phyloP scores from a whole-genome alignment of 2,888 invertebrate genomes.

The Aphodius sticticus region DNA sequence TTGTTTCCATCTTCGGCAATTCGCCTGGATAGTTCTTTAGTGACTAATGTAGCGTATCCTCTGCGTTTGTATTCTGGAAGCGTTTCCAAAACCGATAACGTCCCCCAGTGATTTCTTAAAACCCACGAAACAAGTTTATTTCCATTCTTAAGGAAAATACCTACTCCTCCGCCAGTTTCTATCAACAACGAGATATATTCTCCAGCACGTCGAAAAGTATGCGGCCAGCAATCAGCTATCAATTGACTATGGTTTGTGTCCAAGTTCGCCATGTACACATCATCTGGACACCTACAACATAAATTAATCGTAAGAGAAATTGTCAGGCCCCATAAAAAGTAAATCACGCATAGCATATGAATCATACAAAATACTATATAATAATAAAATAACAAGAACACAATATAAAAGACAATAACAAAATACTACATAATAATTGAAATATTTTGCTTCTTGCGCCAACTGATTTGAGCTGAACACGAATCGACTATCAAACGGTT shows the following conservation, averaged over 20 bases:
- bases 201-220: slow-evolving; percentile 43
- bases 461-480: no score
- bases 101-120: slow-evolving; percentile 32
- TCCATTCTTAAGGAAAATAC: slow-evolving; percentile 32
- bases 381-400: no score
- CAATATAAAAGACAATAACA: no score
- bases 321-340: no score
- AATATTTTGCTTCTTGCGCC: no score
- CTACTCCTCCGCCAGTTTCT: slow-evolving; percentile 30
- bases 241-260: slow-evolving; percentile 30
- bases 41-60: slow-evolving; percentile 31
- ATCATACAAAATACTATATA: no score
- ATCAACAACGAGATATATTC: slow-evolving; percentile 30
- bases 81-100: slow-evolving; percentile 31
- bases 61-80: slow-evolving; percentile 30
- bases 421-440: no score
- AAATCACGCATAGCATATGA: no score
- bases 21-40: slow-evolving; percentile 29
- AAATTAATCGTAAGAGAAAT: no score
- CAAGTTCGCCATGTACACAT: slow-evolving; percentile 34
- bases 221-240: slow-evolving; percentile 44
- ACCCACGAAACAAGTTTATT: slow-evolving; percentile 33
- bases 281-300: slow-evolving; percentile 29
- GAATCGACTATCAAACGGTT: no score
- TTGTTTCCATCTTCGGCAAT: slow-evolving; percentile 34